These are phyloP conservation scores for Drosophila rubida DNA, from an alignment of 2,888 invertebrate species.

Conservation along the genomic window DNA sequence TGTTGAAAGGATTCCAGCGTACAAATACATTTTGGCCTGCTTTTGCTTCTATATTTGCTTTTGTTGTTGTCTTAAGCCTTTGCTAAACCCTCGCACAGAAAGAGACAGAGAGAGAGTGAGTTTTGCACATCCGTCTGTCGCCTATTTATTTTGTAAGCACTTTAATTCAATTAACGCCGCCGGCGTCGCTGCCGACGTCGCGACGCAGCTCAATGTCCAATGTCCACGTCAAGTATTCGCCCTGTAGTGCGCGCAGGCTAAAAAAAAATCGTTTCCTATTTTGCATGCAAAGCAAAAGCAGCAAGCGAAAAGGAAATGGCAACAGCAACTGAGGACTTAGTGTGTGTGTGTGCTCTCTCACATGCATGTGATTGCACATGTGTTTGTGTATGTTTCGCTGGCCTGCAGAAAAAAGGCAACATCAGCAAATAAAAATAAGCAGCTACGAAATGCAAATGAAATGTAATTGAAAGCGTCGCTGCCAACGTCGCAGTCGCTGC, in stretches of 20 bases:
- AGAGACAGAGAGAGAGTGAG: neutral
- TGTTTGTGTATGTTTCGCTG: slow-evolving; percentile 10
- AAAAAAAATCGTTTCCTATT: slow-evolving; percentile 70
- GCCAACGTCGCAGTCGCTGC: slow-evolving; percentile 39
- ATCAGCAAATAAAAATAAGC: slow-evolving; percentile 74
- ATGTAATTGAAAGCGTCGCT: slow-evolving; percentile 76
- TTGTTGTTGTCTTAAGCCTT: slow-evolving; percentile 9
- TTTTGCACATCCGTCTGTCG: slow-evolving; percentile 57
- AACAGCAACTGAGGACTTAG: slow-evolving; percentile 57
- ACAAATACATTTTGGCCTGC: slow-evolving; percentile 26
- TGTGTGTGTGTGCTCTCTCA: neutral
- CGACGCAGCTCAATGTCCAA: slow-evolving; percentile 67
- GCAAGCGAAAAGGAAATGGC: slow-evolving; percentile 50
- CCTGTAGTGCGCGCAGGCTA: slow-evolving; percentile 50
- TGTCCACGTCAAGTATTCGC: slow-evolving; percentile 65
- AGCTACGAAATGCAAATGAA: slow-evolving; percentile 74
- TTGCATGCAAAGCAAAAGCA: slow-evolving; percentile 47
- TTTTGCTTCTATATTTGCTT: slow-evolving; percentile 6
- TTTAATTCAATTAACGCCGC: slow-evolving; percentile 79
- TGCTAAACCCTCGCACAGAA: slow-evolving; percentile 12
- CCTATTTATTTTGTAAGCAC: slow-evolving; percentile 64
- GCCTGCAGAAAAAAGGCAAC: slow-evolving; percentile 65
- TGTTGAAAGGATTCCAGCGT: slow-evolving; percentile 49
- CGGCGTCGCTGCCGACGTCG: slow-evolving; percentile 49
- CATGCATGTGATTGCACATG: neutral